Conservation (phyloP, 2,888 invertebrate genomes). For the Pycnomerus fuliginosus region DNA sequence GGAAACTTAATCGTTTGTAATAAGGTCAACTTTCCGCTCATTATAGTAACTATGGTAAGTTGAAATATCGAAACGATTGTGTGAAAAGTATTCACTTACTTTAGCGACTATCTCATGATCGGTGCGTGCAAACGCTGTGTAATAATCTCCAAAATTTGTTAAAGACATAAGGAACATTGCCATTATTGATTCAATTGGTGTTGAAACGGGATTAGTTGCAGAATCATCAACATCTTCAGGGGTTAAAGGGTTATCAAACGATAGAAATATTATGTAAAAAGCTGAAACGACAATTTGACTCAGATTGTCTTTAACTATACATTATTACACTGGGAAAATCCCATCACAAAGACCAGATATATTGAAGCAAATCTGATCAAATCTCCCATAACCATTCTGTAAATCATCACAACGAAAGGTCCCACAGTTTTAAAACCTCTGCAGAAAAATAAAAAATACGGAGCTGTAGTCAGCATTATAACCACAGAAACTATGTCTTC, state of each 20-base stretch:
- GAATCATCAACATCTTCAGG: conserved; percentile 82
- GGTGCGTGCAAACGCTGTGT: conserved; percentile 84
- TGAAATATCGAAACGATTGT: no score
- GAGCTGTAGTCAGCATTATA: conserved; percentile 93
- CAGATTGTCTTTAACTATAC: conserved; percentile 2
- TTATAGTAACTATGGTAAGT: no score
- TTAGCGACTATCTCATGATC: conserved; percentile 88
- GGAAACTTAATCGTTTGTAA: no score
- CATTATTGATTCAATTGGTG: conserved; percentile 92
- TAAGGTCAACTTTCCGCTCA: no score
- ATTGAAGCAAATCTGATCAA: conserved; percentile 93
- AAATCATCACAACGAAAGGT: conserved; percentile 99
- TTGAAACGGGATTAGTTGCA: conserved; percentile 82
- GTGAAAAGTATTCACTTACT: conserved; percentile 62
- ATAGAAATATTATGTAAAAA: conserved; percentile 87
- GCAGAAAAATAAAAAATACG: conserved; percentile 97
- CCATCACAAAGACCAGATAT: conserved; percentile 95
- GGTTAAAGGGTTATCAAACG: conserved; percentile 81
- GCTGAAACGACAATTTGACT: conserved; percentile 55
- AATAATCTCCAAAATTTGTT: conserved; percentile 95
- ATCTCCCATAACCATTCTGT: conserved; percentile 97
- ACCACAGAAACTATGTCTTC: conserved; percentile 92
- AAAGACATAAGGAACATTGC: conserved; percentile 99
- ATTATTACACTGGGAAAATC: conserved; percentile 85
- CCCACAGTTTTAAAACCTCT: conserved; percentile 97